phyloP scores from a whole-genome alignment of 2,113 vertebrate genomes.

The Trochalopteron elliotii region DNA sequence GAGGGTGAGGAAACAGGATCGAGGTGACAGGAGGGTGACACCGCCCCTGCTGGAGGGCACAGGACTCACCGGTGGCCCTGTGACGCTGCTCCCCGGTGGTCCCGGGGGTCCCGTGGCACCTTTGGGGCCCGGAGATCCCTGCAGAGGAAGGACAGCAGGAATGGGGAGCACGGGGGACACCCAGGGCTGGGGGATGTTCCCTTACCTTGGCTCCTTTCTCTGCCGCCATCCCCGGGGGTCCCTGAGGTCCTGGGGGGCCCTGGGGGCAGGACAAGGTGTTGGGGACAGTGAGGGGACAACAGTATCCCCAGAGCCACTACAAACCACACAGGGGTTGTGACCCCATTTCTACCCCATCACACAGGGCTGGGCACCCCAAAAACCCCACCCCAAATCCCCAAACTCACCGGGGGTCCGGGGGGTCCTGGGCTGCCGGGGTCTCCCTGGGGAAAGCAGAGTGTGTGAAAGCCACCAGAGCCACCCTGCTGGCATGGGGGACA shows the following conservation, averaged over 20 bases:
- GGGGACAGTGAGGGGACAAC: not conserved
- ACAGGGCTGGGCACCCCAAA: not conserved
- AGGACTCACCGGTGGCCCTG: conserved; percentile 80
- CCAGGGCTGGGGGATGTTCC: not conserved
- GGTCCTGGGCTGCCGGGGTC: conserved; percentile 66
- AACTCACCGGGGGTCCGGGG: conserved; percentile 67
- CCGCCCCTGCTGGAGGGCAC: rapidly evolving
- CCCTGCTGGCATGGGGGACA: no score
- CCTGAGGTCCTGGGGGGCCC: conserved; percentile 81
- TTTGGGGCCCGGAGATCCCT: conserved; percentile 75
- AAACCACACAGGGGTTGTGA: no score
- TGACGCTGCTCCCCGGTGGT: conserved; percentile 65
- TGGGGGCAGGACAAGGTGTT: not conserved
- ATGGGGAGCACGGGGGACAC: not conserved
- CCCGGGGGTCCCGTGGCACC: conserved; percentile 82
- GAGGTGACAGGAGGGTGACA: rapidly evolving
- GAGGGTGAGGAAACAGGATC: not conserved
- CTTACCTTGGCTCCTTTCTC: conserved; percentile 83
- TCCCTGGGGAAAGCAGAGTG: conserved; percentile 64
- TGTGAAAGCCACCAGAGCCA: not conserved
- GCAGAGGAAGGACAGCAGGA: not conserved
- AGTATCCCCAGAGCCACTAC: not conserved
- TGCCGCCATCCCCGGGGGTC: conserved; percentile 67
- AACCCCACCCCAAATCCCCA: not conserved
- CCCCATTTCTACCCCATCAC: not conserved